Base-by-base conservation (phyloP, 2,113 vertebrate species). In the Phodopus roborovskii region DNA sequence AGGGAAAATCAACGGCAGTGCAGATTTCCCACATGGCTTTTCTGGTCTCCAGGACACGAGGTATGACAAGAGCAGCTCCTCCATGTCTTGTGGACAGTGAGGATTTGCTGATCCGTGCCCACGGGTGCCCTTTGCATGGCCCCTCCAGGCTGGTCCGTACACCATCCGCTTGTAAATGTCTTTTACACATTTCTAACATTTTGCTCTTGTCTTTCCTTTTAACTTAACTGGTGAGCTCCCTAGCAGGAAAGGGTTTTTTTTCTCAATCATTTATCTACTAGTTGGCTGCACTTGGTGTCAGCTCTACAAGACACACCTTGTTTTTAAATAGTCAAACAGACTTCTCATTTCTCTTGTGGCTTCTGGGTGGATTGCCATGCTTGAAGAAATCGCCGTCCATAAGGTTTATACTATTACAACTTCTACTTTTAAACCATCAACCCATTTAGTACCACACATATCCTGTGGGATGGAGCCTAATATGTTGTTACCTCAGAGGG, bases 11-110 rank as follows among this genome's bases (percentile, higher is more conserved):
- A 58, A 4, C 50, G 30, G 88, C 71, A 42, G 3, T 71, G 10
- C 30, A 50, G 36, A 73, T 83, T 84, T 33, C 81, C 71, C 70
- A 48, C 58, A 3, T 10, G 68, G 64, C 36, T 87, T 75, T 86
- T 53, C 39, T 45, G n/a, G 71, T 39, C 81, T 45, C 70, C 42
- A 93, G 39, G 53, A 42, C 15, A 3, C 28, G 24, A 1, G 42
- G 42, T 36, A 8, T 11, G 13, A 22, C 39, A 39, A 74, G 39
- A 88, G 7, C 15, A 48, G 20, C 19, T 9, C 11, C 50, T 1
- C 2, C 7, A 0, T 11, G 1, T 24, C n/a, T 48, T 20, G 0
- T 7, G 30, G 56, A n/a, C 24, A 26, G 0, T 22, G 6, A 58
- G 24, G 81, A n/a, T 17, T 62, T 75, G 45, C 15, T 53, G 19